Conservation (phyloP, 2,888 invertebrate species). For the Melieria picta region DNA sequence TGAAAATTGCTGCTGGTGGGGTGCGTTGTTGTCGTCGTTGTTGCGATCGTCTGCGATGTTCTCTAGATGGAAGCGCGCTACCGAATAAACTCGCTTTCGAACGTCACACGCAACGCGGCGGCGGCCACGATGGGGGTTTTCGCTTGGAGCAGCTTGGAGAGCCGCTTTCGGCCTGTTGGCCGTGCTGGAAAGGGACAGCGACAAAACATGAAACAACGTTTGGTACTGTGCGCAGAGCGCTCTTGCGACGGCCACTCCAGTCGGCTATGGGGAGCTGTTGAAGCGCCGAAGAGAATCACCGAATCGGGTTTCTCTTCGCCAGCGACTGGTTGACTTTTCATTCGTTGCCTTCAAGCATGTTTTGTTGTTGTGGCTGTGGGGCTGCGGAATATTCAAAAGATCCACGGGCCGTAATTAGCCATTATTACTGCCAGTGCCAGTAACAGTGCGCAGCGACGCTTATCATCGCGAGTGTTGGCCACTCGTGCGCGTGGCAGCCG, state of each 20-base stretch:
- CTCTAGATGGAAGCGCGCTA: constrained; percentile 65
- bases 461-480: too few relatives aligned
- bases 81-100: constrained; percentile 56
- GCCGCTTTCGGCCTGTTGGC: constrained; percentile 18
- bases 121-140: constrained; percentile 7
- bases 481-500: too few relatives aligned
- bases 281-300: constrained; percentile 14
- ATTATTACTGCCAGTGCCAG: too few relatives aligned
- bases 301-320: too few relatives aligned
- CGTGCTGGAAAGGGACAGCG: constrained; percentile 4
- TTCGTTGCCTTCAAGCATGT: too few relatives aligned
- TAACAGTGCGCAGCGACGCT: too few relatives aligned
- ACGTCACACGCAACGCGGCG: constrained; percentile 28
- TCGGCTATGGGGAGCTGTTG: constrained; percentile 1
- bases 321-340: too few relatives aligned
- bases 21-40: constrained; percentile 31
- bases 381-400: too few relatives aligned
- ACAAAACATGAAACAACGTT: not conserved
- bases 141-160: constrained; percentile 15
- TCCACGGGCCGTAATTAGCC: too few relatives aligned
- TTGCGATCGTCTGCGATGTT: constrained; percentile 55
- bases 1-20: too few relatives aligned
- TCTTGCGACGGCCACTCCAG: not conserved
- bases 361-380: too few relatives aligned
- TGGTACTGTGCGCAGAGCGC: not conserved